These are phyloP conservation scores for Drosophila kurseongensis DNA, from an alignment of 1,140 invertebrate genomes.

Conservation along the genomic window DNA sequence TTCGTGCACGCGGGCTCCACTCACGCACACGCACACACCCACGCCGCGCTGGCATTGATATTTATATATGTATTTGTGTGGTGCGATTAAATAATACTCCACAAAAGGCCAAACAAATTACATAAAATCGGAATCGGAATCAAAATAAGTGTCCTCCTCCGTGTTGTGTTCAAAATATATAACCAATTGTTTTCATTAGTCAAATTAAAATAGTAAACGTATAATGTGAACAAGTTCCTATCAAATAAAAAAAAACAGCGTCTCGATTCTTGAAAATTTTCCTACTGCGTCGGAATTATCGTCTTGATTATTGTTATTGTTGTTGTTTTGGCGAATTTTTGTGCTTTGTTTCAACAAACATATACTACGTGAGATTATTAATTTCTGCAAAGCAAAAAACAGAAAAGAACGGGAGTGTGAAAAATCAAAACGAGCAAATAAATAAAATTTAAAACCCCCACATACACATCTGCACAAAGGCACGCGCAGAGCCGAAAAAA, in stretches of 20 bases:
- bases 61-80: constrained; percentile 35
- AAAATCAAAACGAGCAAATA: constrained; percentile 50
- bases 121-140: constrained; percentile 40
- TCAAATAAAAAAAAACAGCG: constrained; percentile 20
- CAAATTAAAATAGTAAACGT: constrained; percentile 32
- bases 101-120: constrained; percentile 74
- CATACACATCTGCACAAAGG: constrained; percentile 20
- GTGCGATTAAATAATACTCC: constrained; percentile 81
- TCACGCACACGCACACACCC: constrained; percentile 35
- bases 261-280: constrained; percentile 43
- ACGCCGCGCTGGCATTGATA: constrained; percentile 35
- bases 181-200: constrained; percentile 64
- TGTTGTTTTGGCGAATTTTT: constrained; percentile 16
- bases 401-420: constrained; percentile 23
- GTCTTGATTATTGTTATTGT: constrained; percentile 25
- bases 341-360: constrained; percentile 23
- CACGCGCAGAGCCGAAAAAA: constrained; percentile 44
- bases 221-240: constrained; percentile 58
- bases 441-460: constrained; percentile 33
- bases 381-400: constrained; percentile 32
- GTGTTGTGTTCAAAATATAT: constrained; percentile 51
- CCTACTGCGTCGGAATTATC: constrained; percentile 52
- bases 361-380: constrained; percentile 25
- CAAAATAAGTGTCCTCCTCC: constrained; percentile 37
- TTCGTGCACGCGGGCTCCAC: constrained; percentile 54